Evolutionary conservation across 1,140 invertebrate species (phyloP).

Genomic region (Cryptotermes secundus): DNA sequence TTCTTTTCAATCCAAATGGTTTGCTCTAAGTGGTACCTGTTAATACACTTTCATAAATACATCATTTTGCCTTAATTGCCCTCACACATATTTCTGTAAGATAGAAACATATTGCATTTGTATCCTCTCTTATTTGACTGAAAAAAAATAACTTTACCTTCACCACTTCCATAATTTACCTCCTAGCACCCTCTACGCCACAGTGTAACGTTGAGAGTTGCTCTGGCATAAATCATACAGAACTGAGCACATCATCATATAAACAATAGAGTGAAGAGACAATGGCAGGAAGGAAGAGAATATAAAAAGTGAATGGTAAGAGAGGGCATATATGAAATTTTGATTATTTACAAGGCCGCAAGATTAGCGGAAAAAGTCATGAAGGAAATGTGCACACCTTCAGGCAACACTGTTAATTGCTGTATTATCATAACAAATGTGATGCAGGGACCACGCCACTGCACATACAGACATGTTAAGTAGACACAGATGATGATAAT

Average conservation of each 20-base stretch:
- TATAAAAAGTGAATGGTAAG: not conserved
- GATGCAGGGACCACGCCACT: not conserved
- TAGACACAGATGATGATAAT: no score
- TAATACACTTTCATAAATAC: not conserved
- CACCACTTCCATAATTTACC: not conserved
- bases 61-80: not conserved
- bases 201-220: not conserved
- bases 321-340: slow-evolving; percentile 6
- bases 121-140: not conserved
- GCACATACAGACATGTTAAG: no score
- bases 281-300: not conserved
- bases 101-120: not conserved
- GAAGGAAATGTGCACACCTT: not conserved
- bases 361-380: not conserved
- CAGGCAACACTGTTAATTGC: not conserved
- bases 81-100: not conserved
- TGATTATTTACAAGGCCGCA: not conserved
- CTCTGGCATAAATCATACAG: slow-evolving; percentile 19
- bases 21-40: not conserved
- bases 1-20: no score
- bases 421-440: not conserved
- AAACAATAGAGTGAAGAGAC: slow-evolving; percentile 8
- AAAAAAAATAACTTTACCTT: not conserved
- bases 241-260: not conserved
- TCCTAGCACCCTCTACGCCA: not conserved